phyloP scores from a whole-genome alignment of 2,113 vertebrate species.

The human region GRCh38 chr2:6535001-6535500 shows the following conservation, averaged over 20 bases:
- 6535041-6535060: neutral
- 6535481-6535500: slow-evolving; percentile 38
- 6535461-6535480: slow-evolving; percentile 36
- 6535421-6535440: neutral
- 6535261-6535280: neutral
- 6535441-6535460: neutral
- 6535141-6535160: neutral
- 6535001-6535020: neutral
- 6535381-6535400: neutral
- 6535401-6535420: neutral
- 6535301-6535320: too few relatives aligned
- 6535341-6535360: neutral
- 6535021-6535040: neutral
- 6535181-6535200: neutral
- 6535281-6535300: neutral
- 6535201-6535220: neutral
- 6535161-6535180: neutral
- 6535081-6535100: neutral
- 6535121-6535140: neutral
- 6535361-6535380: neutral
- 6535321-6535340: too few relatives aligned
- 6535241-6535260: neutral
- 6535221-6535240: neutral
- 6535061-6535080: neutral
- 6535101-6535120: neutral